Conservation (phyloP, 2,797 vertebrate species). For the Tenualosa thibaudeaui region DNA sequence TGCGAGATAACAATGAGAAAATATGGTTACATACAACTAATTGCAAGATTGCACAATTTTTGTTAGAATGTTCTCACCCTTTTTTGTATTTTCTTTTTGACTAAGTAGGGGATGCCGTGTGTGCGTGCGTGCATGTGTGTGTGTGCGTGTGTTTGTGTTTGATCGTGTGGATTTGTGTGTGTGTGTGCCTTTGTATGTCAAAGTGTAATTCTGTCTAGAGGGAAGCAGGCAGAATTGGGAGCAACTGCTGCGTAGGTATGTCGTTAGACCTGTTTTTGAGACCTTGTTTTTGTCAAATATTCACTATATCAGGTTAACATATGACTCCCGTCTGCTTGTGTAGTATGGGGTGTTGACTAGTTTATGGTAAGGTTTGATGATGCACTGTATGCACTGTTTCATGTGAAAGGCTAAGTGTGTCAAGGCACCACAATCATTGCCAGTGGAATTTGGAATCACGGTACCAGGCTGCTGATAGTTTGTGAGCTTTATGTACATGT, state of each 20-base stretch:
- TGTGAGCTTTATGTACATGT: constrained; percentile 8
- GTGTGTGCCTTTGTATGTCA: background rate
- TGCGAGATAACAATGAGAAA: constrained; percentile 33
- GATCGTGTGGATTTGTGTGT: background rate
- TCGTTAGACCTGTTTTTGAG: too few relatives aligned
- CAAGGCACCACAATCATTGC: constrained; percentile 1
- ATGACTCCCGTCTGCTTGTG: background rate
- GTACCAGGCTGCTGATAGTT: background rate
- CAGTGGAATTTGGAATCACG: background rate
- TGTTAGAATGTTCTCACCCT: constrained; percentile 11
- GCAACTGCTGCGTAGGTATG: background rate
- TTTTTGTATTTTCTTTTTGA: constrained; percentile 36
- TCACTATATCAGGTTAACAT: background rate
- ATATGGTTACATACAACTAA: constrained; percentile 43
- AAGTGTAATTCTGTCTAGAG: background rate
- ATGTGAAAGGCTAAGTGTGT: background rate
- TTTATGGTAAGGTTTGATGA: background rate
- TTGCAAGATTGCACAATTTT: constrained; percentile 63
- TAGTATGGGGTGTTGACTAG: background rate
- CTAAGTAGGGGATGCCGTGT: constrained; percentile 6
- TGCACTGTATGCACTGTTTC: background rate
- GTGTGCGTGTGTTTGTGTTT: too few relatives aligned
- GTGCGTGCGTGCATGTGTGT: background rate
- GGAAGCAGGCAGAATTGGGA: background rate
- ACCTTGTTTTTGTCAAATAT: background rate